Evolutionary conservation across 1,140 invertebrate genomes (phyloP).

Genomic region (Aporrectodea caliginosa): DNA sequence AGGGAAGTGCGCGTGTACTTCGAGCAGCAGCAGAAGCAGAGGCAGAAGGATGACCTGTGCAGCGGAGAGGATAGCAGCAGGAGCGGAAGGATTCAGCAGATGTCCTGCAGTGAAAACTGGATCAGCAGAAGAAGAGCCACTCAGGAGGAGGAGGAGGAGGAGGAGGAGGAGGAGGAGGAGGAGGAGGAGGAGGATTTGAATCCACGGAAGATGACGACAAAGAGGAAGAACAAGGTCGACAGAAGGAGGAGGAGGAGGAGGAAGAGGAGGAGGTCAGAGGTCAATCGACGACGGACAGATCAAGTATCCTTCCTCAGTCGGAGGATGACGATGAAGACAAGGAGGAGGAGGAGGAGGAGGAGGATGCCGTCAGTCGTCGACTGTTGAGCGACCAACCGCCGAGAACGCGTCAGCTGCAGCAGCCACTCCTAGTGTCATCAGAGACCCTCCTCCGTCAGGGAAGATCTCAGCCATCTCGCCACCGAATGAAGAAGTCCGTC

Average conservation of each 20-base stretch:
- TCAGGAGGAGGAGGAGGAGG: not conserved
- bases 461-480: too few relatives aligned
- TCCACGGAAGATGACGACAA: not conserved
- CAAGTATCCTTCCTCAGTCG: too few relatives aligned
- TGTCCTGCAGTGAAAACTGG: too few relatives aligned
- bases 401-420: not conserved
- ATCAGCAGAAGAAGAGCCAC: not conserved
- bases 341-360: not conserved
- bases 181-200: not conserved
- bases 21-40: not conserved
- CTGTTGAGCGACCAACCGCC: not conserved
- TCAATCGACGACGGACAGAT: not conserved
- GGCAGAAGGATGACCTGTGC: not conserved
- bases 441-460: not conserved
- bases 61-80: not conserved
- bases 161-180: not conserved
- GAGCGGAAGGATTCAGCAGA: not conserved
- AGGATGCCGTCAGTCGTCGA: not conserved
- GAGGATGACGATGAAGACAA: not conserved
- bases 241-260: not conserved
- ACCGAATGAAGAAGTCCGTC: too few relatives aligned
- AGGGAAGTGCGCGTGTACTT: too few relatives aligned
- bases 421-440: not conserved
- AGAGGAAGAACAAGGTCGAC: not conserved
- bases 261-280: not conserved